A percentile compares a stretch with the other conserved stretches of the same genome.
phyloP scores from a whole-genome alignment of 2,797 vertebrate genomes.

The Melanotaenia maccullochi region DNA sequence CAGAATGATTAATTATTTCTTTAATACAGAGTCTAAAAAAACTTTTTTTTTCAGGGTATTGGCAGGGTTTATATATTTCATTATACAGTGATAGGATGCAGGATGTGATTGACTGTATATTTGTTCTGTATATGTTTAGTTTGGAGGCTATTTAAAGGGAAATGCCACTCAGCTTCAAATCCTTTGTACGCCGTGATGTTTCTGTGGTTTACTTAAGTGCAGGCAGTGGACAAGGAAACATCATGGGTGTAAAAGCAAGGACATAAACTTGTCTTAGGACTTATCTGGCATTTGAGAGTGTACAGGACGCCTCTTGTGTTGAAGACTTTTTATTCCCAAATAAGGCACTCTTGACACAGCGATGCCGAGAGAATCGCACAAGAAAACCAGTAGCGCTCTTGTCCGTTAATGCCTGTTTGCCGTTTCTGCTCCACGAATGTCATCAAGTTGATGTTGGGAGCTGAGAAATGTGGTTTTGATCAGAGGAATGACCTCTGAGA shows the following conservation, averaged over 20 bases:
- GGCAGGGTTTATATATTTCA: slow-evolving; percentile 55
- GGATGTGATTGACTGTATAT: slow-evolving; percentile 58
- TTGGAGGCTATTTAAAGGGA: slow-evolving; percentile 73
- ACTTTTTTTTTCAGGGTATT: slow-evolving; percentile 63
- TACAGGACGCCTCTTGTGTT: slow-evolving; percentile 32
- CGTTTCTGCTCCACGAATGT: slow-evolving; percentile 25
- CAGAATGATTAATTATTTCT: slow-evolving; percentile 14
- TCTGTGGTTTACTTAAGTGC: slow-evolving; percentile 45
- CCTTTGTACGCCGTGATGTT: slow-evolving; percentile 48
- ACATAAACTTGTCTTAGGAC: slow-evolving; percentile 23
- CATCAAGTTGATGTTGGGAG: slow-evolving; percentile 24
- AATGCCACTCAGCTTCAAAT: slow-evolving; percentile 62
- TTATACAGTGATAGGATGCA: slow-evolving; percentile 37
- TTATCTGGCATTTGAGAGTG: slow-evolving; percentile 19
- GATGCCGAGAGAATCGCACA: slow-evolving; percentile 1
- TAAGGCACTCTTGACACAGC: slow-evolving; percentile 1
- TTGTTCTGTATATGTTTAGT: slow-evolving; percentile 57
- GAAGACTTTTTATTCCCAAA: slow-evolving; percentile 29
- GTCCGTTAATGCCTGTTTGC: slow-evolving; percentile 35
- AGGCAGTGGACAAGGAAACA: slow-evolving; percentile 32
- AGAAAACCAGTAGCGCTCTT: slow-evolving; percentile 9
- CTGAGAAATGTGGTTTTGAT: slow-evolving; percentile 43
- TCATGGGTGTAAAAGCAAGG: slow-evolving; percentile 27
- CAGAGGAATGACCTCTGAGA: slow-evolving; percentile 30
- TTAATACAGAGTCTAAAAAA: slow-evolving; percentile 5